Percentiles rank a stretch among this genome's conserved stretches.
phyloP scores from a whole-genome alignment of 1,140 invertebrate genomes.

The Ostrea edulis region DNA sequence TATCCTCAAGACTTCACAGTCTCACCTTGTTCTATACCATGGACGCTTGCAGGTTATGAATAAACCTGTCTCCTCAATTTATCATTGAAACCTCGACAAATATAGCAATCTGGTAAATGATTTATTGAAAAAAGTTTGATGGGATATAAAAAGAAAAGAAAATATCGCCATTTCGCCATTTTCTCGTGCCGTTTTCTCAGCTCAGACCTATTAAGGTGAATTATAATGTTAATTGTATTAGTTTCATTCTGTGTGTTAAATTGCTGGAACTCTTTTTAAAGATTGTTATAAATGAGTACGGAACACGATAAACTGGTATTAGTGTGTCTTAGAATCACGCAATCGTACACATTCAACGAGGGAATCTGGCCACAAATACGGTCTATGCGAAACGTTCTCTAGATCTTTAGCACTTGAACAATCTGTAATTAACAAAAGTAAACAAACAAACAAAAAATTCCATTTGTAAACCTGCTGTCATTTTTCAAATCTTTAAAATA shows the following conservation, averaged over 20 bases:
- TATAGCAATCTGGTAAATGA: slow-evolving; percentile 25
- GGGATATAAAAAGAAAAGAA: slow-evolving; percentile 26
- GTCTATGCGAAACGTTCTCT: no score
- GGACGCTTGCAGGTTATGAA: not conserved
- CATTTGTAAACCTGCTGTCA: no score
- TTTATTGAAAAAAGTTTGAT: not conserved
- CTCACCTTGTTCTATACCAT: not conserved
- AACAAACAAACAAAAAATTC: no score
- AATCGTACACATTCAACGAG: not conserved
- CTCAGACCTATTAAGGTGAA: slow-evolving; percentile 17
- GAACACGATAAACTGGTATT: slow-evolving; percentile 16
- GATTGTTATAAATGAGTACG: not conserved
- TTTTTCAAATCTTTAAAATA: no score
- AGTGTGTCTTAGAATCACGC: not conserved
- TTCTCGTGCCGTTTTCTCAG: not conserved
- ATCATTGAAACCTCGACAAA: not conserved
- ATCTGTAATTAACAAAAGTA: no score
- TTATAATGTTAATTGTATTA: slow-evolving; percentile 36
- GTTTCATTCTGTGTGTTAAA: slow-evolving; percentile 22
- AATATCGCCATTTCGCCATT: slow-evolving; percentile 14
- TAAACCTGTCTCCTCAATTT: not conserved
- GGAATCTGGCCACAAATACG: not conserved
- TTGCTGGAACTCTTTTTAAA: slow-evolving; percentile 31
- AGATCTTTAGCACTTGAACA: no score
- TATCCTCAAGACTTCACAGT: not conserved